These are phyloP conservation scores for Automeris io DNA, from an alignment of 2,888 invertebrate species.

Conservation along the genomic window DNA sequence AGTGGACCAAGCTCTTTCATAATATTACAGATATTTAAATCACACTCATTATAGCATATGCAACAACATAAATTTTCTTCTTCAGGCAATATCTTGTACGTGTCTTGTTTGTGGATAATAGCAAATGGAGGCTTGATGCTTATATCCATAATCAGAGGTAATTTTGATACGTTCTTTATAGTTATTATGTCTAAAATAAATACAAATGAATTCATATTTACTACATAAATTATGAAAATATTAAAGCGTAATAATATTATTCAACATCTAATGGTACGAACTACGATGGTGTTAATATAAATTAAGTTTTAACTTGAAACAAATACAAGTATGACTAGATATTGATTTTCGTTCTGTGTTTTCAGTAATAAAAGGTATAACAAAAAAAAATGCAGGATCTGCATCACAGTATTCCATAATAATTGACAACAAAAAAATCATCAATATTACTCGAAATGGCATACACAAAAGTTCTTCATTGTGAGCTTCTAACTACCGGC, in stretches of 20 bases:
- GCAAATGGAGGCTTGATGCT: constrained; percentile 69
- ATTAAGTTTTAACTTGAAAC: too few species aligned
- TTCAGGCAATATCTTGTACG: constrained; percentile 47
- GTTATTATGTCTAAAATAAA: constrained; percentile 65
- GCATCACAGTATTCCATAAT: too few species aligned
- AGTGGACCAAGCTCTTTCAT: constrained; percentile 32
- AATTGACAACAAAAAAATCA: too few species aligned
- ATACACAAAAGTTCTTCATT: too few species aligned
- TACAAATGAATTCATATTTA: background rate
- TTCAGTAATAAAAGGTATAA: too few species aligned
- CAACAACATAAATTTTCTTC: constrained; percentile 57
- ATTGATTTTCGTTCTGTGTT: too few species aligned
- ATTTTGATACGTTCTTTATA: constrained; percentile 72
- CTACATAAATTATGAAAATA: background rate
- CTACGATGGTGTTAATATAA: too few species aligned
- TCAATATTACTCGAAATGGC: too few species aligned
- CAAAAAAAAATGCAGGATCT: too few species aligned
- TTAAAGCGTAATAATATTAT: background rate
- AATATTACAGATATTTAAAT: constrained; percentile 47
- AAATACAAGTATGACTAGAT: too few species aligned
- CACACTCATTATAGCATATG: constrained; percentile 50
- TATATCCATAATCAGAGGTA: constrained; percentile 66
- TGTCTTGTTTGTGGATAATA: constrained; percentile 48
- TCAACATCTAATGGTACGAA: too few species aligned
- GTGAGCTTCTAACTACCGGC: too few species aligned